phyloP scores from a whole-genome alignment of 2,888 invertebrate genomes.

The Scaptomyza tumidula region DNA sequence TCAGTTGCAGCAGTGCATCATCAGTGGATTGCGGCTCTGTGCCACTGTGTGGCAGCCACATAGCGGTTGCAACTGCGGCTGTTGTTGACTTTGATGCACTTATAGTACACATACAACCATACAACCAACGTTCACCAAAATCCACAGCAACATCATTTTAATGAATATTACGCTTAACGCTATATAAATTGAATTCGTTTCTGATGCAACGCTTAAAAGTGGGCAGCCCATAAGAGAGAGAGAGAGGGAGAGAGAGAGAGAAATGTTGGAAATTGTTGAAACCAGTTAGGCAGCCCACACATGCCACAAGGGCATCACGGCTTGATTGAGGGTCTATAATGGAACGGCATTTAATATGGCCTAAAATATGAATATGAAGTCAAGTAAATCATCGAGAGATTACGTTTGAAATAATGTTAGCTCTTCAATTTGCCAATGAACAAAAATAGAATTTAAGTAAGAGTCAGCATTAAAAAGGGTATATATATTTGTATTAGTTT shows the following conservation, averaged over 20 bases:
- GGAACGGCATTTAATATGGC: background rate
- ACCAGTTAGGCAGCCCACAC: conserved; percentile 1
- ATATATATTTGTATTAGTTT: too few species aligned
- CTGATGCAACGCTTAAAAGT: conserved; percentile 21
- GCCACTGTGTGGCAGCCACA: conserved; percentile 44
- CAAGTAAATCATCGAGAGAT: background rate
- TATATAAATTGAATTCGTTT: conserved; percentile 52
- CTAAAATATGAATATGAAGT: background rate
- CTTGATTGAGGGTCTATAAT: background rate
- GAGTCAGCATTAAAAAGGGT: too few species aligned
- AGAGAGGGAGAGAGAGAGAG: background rate
- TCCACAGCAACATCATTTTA: conserved; percentile 63
- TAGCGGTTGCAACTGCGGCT: conserved; percentile 41
- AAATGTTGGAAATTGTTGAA: background rate
- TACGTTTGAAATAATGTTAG: background rate
- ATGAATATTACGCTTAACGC: conserved; percentile 66
- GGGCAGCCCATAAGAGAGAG: background rate
- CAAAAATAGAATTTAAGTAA: too few species aligned
- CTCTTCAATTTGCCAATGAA: too few species aligned
- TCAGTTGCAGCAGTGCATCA: conserved; percentile 58
- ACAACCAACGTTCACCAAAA: conserved; percentile 3
- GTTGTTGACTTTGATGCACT: conserved; percentile 52
- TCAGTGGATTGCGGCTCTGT: conserved; percentile 52
- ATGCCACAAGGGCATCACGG: background rate
- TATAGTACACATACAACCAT: conserved; percentile 11